Evolutionary conservation across 2,113 vertebrate species (phyloP).

Genomic region (Camarhynchus parvulus): DNA sequence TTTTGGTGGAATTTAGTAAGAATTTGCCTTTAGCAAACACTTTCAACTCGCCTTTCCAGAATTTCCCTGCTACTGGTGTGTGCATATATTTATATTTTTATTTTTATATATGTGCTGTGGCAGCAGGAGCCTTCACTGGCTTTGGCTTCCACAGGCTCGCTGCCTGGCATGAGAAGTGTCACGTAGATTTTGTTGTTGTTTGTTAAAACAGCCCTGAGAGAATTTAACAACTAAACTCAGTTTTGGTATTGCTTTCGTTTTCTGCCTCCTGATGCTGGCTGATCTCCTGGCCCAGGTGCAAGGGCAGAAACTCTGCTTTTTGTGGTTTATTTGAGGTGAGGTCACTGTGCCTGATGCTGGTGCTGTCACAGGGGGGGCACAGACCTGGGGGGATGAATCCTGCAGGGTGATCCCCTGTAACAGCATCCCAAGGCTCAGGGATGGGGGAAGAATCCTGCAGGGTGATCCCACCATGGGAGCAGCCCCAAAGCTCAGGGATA

Average conservation of each 20-base stretch:
- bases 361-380: background rate
- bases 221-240: fast-evolving
- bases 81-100: background rate
- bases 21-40: background rate
- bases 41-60: background rate
- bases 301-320: background rate
- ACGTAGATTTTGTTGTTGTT: background rate
- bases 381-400: background rate
- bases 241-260: background rate
- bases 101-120: background rate
- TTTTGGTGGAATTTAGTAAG: background rate
- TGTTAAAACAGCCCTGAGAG: background rate
- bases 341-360: fast-evolving
- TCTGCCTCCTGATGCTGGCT: background rate
- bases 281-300: background rate
- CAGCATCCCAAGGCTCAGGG: too few relatives aligned
- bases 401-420: too few relatives aligned
- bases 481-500: background rate
- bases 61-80: fast-evolving
- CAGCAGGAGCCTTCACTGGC: background rate
- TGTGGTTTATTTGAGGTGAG: background rate
- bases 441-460: too few relatives aligned
- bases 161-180: fast-evolving
- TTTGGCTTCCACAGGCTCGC: background rate
- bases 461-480: too few relatives aligned